Conservation (phyloP, 2,888 invertebrate species). For the Adineta ricciae region DNA sequence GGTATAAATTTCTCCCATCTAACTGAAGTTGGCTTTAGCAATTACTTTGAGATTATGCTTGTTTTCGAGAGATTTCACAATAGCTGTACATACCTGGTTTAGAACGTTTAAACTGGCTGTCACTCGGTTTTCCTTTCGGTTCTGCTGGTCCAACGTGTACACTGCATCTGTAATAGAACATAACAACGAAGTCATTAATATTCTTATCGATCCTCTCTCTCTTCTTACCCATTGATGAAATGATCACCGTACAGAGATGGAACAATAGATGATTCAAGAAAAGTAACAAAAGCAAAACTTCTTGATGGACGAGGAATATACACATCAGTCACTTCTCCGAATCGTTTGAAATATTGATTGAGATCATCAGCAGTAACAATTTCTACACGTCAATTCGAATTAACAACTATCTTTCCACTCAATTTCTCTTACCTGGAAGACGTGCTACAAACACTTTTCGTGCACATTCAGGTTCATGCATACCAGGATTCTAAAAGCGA, state of each 20-base stretch:
- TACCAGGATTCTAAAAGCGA: constrained; percentile 36
- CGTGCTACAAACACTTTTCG: constrained; percentile 89
- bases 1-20: too few relatives aligned
- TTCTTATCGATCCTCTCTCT: neutral
- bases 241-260: constrained; percentile 32
- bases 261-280: constrained; percentile 45
- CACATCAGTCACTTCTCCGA: constrained; percentile 86
- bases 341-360: constrained; percentile 70
- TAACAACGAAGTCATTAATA: too few relatives aligned
- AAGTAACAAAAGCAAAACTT: constrained; percentile 68
- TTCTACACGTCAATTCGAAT: neutral
- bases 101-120: constrained; percentile 13
- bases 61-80: too few relatives aligned
- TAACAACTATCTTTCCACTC: too few relatives aligned
- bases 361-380: constrained; percentile 60
- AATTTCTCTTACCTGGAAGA: constrained; percentile 42
- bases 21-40: too few relatives aligned
- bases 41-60: too few relatives aligned
- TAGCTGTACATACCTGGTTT: neutral
- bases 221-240: constrained; percentile 23
- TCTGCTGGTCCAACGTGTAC: constrained; percentile 33
- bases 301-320: constrained; percentile 85
- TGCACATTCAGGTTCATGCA: constrained; percentile 70
- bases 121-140: constrained; percentile 26
- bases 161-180: neutral